These are phyloP conservation scores for Melieria picta DNA, from an alignment of 2,888 invertebrate genomes.

Conservation along the genomic window DNA sequence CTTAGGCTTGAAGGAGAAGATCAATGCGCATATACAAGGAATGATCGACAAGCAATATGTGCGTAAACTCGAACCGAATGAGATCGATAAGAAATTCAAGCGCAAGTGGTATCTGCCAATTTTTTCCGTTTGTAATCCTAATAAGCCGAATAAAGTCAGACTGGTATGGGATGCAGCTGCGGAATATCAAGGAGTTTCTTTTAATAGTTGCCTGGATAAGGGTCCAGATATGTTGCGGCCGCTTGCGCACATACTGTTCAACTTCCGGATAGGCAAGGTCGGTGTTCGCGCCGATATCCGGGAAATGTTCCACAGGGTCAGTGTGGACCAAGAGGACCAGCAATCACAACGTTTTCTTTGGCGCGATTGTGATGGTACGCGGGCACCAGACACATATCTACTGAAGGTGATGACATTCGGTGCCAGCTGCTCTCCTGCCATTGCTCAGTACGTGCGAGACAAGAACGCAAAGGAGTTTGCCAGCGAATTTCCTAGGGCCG, in stretches of 20 bases:
- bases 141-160: slow-evolving; percentile 1
- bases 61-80: slow-evolving; percentile 24
- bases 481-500: slow-evolving; percentile 37
- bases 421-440: slow-evolving; percentile 8
- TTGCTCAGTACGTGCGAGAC: slow-evolving; percentile 14
- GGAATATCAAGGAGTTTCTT: slow-evolving; percentile 41
- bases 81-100: slow-evolving; percentile 7
- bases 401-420: slow-evolving; percentile 14
- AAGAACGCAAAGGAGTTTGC: slow-evolving; percentile 37
- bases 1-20: slow-evolving; percentile 5
- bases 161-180: slow-evolving; percentile 21
- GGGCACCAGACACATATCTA: slow-evolving; percentile 14
- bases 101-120: slow-evolving; percentile 8
- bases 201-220: slow-evolving; percentile 50
- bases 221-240: slow-evolving; percentile 24
- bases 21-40: slow-evolving; percentile 24
- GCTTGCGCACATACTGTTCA: no score
- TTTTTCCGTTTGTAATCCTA: neutral
- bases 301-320: no score
- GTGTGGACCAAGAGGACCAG: slow-evolving; percentile 44
- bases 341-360: slow-evolving; percentile 51
- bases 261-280: no score
- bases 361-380: slow-evolving; percentile 40
- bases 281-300: no score
- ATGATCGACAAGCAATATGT: slow-evolving; percentile 38